A percentile compares a stretch with the other conserved stretches of the same genome.
These are phyloP conservation scores for Argyrosomus japonicus DNA, from an alignment of 2,113 vertebrate species.

Conservation along the genomic window DNA sequence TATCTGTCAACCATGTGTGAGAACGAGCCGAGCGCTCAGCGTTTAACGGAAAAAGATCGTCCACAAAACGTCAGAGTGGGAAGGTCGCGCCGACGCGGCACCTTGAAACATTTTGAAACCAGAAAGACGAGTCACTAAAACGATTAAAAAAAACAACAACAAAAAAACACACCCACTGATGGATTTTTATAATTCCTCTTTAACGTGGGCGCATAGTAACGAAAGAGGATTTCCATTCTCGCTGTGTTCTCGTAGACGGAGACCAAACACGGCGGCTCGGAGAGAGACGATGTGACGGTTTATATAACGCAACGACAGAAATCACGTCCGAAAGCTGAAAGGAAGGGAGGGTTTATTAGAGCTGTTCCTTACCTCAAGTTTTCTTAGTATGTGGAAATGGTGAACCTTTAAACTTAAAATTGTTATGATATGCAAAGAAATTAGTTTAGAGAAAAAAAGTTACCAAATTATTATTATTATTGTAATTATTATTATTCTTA, in stretches of 20 bases:
- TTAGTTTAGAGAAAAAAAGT: slow-evolving; percentile 84
- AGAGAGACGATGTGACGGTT: slow-evolving; percentile 49
- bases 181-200: slow-evolving; percentile 56
- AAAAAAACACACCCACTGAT: slow-evolving; percentile 36
- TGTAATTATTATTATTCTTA: slow-evolving; percentile 67
- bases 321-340: slow-evolving; percentile 65
- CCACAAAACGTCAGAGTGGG: slow-evolving; percentile 18
- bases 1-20: slow-evolving; percentile 63
- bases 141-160: not conserved
- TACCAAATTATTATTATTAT: slow-evolving; percentile 83
- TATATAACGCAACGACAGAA: slow-evolving; percentile 56
- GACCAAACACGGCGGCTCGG: slow-evolving; percentile 41
- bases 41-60: slow-evolving; percentile 46
- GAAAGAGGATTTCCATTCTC: slow-evolving; percentile 42
- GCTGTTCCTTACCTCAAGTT: slow-evolving; percentile 83
- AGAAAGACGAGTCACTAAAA: slow-evolving; percentile 51
- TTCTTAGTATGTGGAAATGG: slow-evolving; percentile 82
- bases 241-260: slow-evolving; percentile 49
- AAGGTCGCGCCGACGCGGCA: slow-evolving; percentile 37
- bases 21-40: slow-evolving; percentile 47
- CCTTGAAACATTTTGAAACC: slow-evolving; percentile 51
- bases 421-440: slow-evolving; percentile 87
- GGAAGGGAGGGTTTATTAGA: slow-evolving; percentile 66
- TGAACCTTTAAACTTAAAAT: slow-evolving; percentile 85
- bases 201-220: slow-evolving; percentile 28